A percentile compares a stretch with the other conserved stretches of the same genome.
phyloP scores from a whole-genome alignment of 2,113 vertebrate species.

The Aspiorhynchus laticeps region DNA sequence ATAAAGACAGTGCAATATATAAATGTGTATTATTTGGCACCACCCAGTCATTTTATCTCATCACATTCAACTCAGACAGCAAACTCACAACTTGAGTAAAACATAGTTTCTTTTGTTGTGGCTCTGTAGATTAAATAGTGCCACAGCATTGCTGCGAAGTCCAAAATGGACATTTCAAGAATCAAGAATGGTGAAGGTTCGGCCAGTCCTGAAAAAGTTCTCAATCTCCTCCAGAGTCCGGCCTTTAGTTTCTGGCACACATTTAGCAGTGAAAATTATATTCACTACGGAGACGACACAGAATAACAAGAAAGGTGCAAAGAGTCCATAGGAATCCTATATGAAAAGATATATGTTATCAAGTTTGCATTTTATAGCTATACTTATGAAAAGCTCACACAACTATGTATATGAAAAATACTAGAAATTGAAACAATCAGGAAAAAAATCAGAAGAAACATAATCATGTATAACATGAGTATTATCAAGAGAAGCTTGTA shows the following conservation, averaged over 20 bases:
- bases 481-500: not conserved
- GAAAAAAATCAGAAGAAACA: not conserved
- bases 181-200: constrained; percentile 71
- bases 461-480: not conserved
- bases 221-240: constrained; percentile 93
- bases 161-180: not conserved
- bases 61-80: not conserved
- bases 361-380: not conserved
- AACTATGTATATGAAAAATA: not conserved
- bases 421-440: not conserved
- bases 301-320: constrained; percentile 87
- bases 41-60: too few species aligned
- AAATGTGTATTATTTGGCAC: not conserved
- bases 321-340: constrained; percentile 79
- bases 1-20: not conserved
- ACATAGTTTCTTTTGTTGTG: not conserved
- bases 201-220: constrained; percentile 84
- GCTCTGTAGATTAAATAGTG: not conserved
- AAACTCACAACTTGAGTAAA: not conserved
- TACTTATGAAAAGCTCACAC: not conserved
- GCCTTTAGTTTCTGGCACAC: constrained; percentile 89
- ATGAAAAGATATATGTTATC: not conserved
- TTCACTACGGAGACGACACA: constrained; percentile 78
- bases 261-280: constrained; percentile 85
- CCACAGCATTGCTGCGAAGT: not conserved